Base-by-base conservation (phyloP, 2,113 vertebrate genomes). In the Paraplagusia blochii region DNA sequence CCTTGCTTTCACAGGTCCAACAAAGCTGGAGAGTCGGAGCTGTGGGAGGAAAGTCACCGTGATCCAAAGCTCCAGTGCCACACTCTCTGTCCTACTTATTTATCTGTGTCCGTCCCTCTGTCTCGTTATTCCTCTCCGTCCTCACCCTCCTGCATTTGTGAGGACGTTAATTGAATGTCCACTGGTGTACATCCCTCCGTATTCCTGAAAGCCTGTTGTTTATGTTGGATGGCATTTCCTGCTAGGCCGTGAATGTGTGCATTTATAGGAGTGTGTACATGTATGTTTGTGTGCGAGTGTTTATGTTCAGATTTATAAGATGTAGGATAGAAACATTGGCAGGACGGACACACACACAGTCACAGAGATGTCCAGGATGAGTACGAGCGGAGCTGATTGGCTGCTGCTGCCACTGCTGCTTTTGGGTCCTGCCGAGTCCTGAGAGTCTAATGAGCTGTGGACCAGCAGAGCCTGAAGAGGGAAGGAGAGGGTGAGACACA, bases 361-460 rank as follows among this genome's bases (percentile, higher is more conserved):
- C 66, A 71, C 48, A 38, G 52, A 58, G 62, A 63, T 0, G 63
- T 33, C 58, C 49, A 5, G 52, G 36, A 63, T 45, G 49, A 52
- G 48, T 9, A 35, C 29, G 33, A 18, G 34, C 0, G 64, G 58
- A 39, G 74, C 46, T 35, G 74, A 45, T 3, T 5, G 44, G 44
- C 51, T n/a, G 43, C 38, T 40, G 38, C 38, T 40, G 38, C 38
- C 12, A 62, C 75, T 57, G 75, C 82, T 73, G 74, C 74, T 84
- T 40, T 62, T 63, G 1, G 77, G 53, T 4, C 61, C 75, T 0
- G 44, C 19, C 1, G 75, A 42, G 45, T 78, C 72, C 64, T 74
- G 72, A 62, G 81, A 76, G 56, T 84, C 77, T 6, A 79, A 61
- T 1, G 81, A 84, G 18, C 70, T 79, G 63, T 66, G 81, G 9